phyloP scores from a whole-genome alignment of 2,113 vertebrate species.

The Bagarius yarrelli region DNA sequence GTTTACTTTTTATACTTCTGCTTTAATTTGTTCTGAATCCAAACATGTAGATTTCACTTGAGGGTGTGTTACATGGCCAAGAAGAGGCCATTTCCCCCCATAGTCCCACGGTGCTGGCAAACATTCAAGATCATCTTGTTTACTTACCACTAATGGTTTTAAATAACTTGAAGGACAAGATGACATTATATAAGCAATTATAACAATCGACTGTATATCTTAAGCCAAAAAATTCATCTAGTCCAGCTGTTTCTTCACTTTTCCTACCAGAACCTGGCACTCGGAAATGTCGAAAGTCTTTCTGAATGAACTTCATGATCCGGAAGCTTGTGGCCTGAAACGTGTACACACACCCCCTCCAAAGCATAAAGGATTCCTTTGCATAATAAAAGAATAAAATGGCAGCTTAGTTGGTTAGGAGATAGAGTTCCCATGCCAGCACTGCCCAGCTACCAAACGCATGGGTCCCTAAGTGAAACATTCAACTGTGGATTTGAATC shows the following conservation, averaged over 20 bases:
- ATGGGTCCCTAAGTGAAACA: too few relatives aligned
- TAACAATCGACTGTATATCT: neutral
- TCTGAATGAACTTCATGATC: neutral
- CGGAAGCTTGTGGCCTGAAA: neutral
- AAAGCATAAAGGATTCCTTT: too few relatives aligned
- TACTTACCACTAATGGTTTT: neutral
- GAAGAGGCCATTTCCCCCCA: neutral
- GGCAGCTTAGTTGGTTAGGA: neutral
- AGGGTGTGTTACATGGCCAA: neutral
- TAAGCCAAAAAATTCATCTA: neutral
- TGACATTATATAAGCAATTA: neutral
- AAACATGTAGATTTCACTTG: neutral
- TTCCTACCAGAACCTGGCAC: neutral
- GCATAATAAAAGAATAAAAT: neutral
- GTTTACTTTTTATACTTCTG: neutral
- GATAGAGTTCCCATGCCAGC: neutral
- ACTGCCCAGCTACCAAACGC: too few relatives aligned
- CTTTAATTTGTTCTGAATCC: neutral
- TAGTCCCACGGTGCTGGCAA: neutral
- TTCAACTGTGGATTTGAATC: neutral
- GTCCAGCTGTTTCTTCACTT: neutral
- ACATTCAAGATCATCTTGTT: neutral
- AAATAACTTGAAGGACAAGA: neutral
- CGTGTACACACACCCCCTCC: neutral
- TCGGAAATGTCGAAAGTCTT: neutral